Conservation (phyloP, 2,113 vertebrate species). For the Porphyrio hochstetteri region DNA sequence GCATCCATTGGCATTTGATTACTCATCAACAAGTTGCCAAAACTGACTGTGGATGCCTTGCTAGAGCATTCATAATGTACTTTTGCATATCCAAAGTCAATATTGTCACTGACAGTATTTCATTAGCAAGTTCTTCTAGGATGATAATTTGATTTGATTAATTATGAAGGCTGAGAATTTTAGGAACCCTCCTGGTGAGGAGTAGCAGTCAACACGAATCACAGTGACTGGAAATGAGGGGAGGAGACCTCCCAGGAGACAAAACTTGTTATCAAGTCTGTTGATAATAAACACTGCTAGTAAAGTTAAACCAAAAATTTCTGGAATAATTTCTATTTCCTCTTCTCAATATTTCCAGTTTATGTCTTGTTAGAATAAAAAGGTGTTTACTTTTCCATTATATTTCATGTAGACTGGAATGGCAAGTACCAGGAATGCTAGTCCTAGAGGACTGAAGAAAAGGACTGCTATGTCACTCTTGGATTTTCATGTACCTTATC, state of each 20-base stretch:
- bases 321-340: background rate
- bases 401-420: background rate
- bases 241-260: background rate
- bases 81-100: background rate
- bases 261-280: background rate
- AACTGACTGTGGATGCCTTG: background rate
- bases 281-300: background rate
- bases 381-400: background rate
- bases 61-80: background rate
- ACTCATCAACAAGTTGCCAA: background rate
- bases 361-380: background rate
- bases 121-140: constrained; percentile 25
- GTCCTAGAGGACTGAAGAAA: background rate
- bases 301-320: background rate
- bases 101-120: background rate
- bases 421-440: background rate
- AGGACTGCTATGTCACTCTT: accelerated
- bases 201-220: background rate
- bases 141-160: constrained; percentile 32
- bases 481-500: background rate
- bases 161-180: constrained; percentile 15
- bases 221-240: background rate
- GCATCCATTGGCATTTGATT: background rate
- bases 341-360: background rate
- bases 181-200: background rate